Evolutionary conservation across 2,113 vertebrate genomes (phyloP).

Genomic region (Plotosus lineatus): DNA sequence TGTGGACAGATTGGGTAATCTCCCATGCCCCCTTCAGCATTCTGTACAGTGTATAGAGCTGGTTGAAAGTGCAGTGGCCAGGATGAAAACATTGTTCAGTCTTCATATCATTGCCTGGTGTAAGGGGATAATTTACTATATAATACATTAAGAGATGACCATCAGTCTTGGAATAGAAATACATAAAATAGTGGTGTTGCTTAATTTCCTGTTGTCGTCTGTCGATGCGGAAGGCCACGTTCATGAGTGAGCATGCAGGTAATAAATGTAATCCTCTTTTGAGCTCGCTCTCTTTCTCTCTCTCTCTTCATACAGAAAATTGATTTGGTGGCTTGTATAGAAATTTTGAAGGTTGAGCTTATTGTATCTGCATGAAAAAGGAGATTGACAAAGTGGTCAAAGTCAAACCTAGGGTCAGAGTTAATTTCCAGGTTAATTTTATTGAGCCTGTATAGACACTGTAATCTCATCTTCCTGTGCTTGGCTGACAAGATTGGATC

Average conservation of each 20-base stretch:
- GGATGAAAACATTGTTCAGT: constrained; percentile 51
- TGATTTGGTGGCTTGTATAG: neutral
- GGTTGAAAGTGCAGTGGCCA: too few relatives aligned
- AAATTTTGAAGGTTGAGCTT: neutral
- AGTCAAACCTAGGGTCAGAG: neutral
- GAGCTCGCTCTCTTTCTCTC: neutral
- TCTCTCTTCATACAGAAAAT: neutral
- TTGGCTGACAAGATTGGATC: neutral
- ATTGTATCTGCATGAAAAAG: neutral
- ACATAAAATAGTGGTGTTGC: constrained; percentile 51
- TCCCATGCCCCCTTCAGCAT: too few relatives aligned
- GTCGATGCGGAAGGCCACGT: constrained; percentile 50
- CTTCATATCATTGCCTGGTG: constrained; percentile 44
- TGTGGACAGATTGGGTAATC: too few relatives aligned
- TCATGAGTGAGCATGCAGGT: constrained; percentile 26
- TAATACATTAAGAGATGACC: constrained; percentile 52
- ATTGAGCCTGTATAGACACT: neutral
- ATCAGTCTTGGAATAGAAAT: constrained; percentile 53
- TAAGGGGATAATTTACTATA: constrained; percentile 50
- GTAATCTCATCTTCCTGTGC: neutral
- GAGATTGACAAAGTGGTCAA: too few relatives aligned
- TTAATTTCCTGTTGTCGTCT: constrained; percentile 73
- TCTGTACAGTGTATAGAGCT: too few relatives aligned
- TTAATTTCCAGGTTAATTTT: neutral
- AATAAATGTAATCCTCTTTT: constrained; percentile 13